A percentile compares a stretch with the other conserved stretches of the same genome.
Conservation (phyloP, 2,888 invertebrate species). For the Xylophagus ater region DNA sequence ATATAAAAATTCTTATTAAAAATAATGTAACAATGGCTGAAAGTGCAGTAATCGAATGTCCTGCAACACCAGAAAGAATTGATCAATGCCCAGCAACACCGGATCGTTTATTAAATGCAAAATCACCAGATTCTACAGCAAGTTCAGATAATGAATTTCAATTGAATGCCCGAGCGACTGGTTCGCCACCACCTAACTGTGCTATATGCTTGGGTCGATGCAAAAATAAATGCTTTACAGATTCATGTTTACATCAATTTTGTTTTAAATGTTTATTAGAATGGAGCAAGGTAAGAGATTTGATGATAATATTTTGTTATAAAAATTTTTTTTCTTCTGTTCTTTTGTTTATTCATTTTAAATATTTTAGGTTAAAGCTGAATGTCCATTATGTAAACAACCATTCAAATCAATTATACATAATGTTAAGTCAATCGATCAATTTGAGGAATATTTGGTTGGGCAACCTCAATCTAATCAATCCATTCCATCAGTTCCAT, state of each 20-base stretch:
- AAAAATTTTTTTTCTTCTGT: background rate
- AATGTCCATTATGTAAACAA: constrained; percentile 90
- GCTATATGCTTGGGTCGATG: constrained; percentile 84
- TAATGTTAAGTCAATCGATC: constrained; percentile 75
- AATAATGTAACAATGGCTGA: constrained; percentile 12
- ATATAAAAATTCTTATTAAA: constrained; percentile 2
- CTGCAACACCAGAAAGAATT: constrained; percentile 20
- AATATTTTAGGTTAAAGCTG: constrained; percentile 63
- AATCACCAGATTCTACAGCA: constrained; percentile 26
- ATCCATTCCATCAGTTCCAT: constrained; percentile 11
- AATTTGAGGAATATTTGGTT: constrained; percentile 75
- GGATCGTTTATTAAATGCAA: constrained; percentile 15
- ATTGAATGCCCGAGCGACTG: constrained; percentile 41
- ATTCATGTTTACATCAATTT: constrained; percentile 87
- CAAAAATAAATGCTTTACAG: constrained; percentile 80
- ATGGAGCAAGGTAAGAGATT: constrained; percentile 70
- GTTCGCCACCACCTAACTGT: constrained; percentile 76
- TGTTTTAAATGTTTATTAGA: constrained; percentile 86
- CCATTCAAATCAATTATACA: constrained; percentile 84
- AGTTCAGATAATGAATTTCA: constrained; percentile 42
- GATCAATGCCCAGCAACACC: constrained; percentile 21
- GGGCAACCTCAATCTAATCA: constrained; percentile 21
- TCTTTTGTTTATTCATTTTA: background rate
- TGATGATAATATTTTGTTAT: background rate
- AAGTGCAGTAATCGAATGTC: constrained; percentile 15